These are phyloP conservation scores for Nebria ingens DNA, from an alignment of 1,140 invertebrate genomes.

Conservation along the genomic window DNA sequence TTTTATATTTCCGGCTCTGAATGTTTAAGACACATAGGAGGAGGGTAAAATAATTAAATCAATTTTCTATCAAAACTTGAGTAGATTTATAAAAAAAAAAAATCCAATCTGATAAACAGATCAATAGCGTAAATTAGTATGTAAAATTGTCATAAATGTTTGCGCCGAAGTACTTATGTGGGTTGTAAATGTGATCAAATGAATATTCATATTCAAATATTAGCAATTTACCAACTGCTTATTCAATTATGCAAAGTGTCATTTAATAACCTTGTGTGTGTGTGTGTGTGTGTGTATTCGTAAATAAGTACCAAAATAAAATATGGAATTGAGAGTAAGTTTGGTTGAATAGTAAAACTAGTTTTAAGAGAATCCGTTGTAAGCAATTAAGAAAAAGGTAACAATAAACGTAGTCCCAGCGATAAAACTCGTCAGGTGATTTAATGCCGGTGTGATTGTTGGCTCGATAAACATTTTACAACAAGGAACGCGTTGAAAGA, in stretches of 20 bases:
- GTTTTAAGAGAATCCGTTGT: background rate
- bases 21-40: too few species aligned
- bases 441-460: background rate
- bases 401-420: background rate
- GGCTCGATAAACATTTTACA: background rate
- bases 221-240: conserved; percentile 1
- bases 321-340: too few species aligned
- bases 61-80: too few species aligned
- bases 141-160: background rate
- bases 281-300: background rate
- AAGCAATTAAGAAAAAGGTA: conserved; percentile 7
- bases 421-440: background rate
- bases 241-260: conserved; percentile 2
- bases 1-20: too few species aligned
- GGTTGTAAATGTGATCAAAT: background rate
- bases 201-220: conserved; percentile 7
- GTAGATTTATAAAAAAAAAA: too few species aligned
- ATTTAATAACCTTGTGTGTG: background rate
- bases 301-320: too few species aligned
- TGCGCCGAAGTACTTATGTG: background rate
- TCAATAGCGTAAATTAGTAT: too few species aligned
- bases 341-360: background rate
- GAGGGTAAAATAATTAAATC: too few species aligned
- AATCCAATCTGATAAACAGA: too few species aligned
- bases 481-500: background rate